These are phyloP conservation scores for Brienomyrus longianalis DNA, from an alignment of 2,113 vertebrate genomes.

Conservation along the genomic window DNA sequence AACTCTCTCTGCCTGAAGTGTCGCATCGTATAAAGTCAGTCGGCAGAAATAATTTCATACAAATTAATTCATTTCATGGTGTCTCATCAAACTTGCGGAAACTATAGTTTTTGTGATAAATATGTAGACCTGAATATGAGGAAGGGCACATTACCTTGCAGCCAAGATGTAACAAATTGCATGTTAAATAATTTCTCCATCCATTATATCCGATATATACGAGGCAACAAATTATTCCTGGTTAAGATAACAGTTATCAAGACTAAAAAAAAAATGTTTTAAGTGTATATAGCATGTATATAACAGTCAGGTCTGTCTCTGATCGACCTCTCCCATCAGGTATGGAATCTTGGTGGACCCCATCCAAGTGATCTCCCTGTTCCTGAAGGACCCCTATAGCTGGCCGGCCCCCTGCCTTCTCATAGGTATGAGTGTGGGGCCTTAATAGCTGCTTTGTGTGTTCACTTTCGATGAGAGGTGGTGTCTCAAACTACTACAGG, in stretches of 20 bases:
- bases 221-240: neutral
- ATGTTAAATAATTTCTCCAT: neutral
- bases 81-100: neutral
- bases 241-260: neutral
- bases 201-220: neutral
- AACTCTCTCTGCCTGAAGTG: neutral
- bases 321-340: slow-evolving; percentile 44
- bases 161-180: neutral
- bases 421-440: slow-evolving; percentile 59
- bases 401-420: slow-evolving; percentile 81
- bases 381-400: slow-evolving; percentile 84
- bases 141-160: neutral
- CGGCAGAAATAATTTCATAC: neutral
- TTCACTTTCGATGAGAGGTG: neutral
- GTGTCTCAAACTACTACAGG: slow-evolving; percentile 35
- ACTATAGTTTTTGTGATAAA: neutral
- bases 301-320: neutral
- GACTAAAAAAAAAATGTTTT: neutral
- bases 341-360: slow-evolving; percentile 88
- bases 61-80: neutral
- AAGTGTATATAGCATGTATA: neutral
- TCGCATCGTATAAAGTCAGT: neutral
- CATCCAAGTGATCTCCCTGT: slow-evolving; percentile 83
- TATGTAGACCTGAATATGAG: neutral
- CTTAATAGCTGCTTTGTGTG: neutral